Base-by-base conservation (phyloP, 2,888 invertebrate species). In the Prosopocoilus inquinatus region DNA sequence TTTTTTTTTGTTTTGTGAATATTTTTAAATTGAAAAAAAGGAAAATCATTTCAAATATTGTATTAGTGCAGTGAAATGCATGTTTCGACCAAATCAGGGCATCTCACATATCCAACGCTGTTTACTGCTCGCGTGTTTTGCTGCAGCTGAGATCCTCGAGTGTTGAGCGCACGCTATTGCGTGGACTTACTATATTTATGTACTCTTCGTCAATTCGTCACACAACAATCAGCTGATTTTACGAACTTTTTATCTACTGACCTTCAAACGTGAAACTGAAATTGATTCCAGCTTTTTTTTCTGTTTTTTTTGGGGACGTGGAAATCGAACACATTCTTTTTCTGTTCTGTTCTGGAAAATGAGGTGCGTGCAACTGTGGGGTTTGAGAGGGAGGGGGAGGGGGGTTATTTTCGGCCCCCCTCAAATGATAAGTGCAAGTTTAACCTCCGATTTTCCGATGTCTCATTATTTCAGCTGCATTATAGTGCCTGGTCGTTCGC, bases 181-280 rank as follows among this genome's bases (percentile, higher is more conserved):
- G 72, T 73, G 73, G 68, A 71, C 70, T 69, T 64, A 63, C 69
- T 67, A 69, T 71, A 71, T 72, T 71, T 72, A 72, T 70, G 71
- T 67, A 64, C 63, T 68, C 67, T 67, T 71, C 65, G 68, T 67
- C 68, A 66, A 68, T 68, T 62, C 65, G 68, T 69, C 68, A 69
- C 67, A 68, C 64, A 59, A 65, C 52, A 63, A 67, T 68, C 71
- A 71, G 71, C 71, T 70, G 71, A 69, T 69, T 64, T 63, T 38
- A 41, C 57, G 57, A 58, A 62, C 41, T 33, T 47, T 53, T 33
- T 45, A 38, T 50, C 41, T 13, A 43, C 12, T 39, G 48, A 52
- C 45, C 48, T 52, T 45, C 13, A 44, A 41, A 7, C 9, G 20
- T 28, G 20, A 28, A 28, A 28, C 7, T 28, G 1, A 28, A 28